These are phyloP conservation scores for Drosophila simulans DNA, from an alignment of 1,140 invertebrate genomes.

Conservation along the genomic window DNA sequence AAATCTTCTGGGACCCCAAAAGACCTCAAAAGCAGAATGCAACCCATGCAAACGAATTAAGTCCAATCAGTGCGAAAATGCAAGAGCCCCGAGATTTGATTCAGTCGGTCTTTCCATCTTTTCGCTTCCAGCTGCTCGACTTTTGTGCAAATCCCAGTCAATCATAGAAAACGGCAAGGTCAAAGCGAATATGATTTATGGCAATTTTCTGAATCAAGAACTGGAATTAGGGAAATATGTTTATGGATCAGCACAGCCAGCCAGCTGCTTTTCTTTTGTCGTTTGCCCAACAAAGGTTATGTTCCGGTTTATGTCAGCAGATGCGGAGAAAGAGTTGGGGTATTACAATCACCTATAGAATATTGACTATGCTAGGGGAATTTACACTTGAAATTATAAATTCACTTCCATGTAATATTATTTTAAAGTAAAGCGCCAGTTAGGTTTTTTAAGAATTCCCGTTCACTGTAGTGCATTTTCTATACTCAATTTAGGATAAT, in stretches of 20 bases:
- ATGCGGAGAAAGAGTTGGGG: neutral
- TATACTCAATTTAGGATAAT: too few species aligned
- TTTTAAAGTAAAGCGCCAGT: too few species aligned
- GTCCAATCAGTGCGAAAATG: slow-evolving; percentile 63
- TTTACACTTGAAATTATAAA: neutral
- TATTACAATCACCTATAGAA: neutral
- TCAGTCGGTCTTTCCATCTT: slow-evolving; percentile 4
- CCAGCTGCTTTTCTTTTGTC: slow-evolving; percentile 42
- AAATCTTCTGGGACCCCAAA: slow-evolving; percentile 23
- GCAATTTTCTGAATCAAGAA: slow-evolving; percentile 66
- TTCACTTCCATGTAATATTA: too few species aligned
- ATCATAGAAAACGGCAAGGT: slow-evolving; percentile 52
- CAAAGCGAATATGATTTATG: slow-evolving; percentile 65
- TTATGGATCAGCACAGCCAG: slow-evolving; percentile 4
- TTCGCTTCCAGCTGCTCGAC: slow-evolving; percentile 13
- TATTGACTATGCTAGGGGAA: neutral
- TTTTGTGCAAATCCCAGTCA: slow-evolving; percentile 31
- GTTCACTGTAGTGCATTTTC: too few species aligned
- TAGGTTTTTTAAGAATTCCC: too few species aligned
- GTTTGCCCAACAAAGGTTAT: slow-evolving; percentile 8
- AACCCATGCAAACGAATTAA: slow-evolving; percentile 78
- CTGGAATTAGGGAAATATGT: slow-evolving; percentile 30
- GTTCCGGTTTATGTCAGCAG: slow-evolving; percentile 24
- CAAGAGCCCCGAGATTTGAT: slow-evolving; percentile 23
- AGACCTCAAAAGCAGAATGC: slow-evolving; percentile 53